Conservation (phyloP, 2,888 invertebrate genomes). For the Folsomia manolachei region DNA sequence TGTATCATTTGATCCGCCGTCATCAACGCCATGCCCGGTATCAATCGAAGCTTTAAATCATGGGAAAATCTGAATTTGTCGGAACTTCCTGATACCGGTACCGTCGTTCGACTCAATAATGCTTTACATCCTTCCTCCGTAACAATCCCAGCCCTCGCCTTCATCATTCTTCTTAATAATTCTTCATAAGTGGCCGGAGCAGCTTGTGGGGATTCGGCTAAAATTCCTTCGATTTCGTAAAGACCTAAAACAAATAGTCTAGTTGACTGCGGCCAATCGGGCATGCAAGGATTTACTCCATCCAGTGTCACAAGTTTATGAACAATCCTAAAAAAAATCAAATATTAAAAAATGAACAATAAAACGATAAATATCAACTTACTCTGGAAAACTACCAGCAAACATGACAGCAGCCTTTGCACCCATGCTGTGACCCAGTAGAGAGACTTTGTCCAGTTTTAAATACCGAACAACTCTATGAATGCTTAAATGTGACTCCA, state of each 20-base stretch:
- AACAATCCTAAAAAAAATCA: slow-evolving; percentile 19
- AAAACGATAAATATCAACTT: slow-evolving; percentile 5
- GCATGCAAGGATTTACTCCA: slow-evolving; percentile 26
- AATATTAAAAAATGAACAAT: background rate
- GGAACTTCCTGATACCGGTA: slow-evolving; percentile 14
- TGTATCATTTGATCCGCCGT: slow-evolving; percentile 22
- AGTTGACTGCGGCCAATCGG: slow-evolving; percentile 21
- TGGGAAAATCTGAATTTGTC: slow-evolving; percentile 35
- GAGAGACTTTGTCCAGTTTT: slow-evolving; percentile 31
- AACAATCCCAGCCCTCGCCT: slow-evolving; percentile 27
- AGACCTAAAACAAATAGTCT: slow-evolving; percentile 9
- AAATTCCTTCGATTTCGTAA: slow-evolving; percentile 29
- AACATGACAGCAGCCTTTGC: slow-evolving; percentile 31
- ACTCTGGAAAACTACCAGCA: slow-evolving; percentile 37
- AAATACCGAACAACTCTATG: slow-evolving; percentile 29
- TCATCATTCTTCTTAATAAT: slow-evolving; percentile 27
- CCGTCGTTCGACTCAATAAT: slow-evolving; percentile 29
- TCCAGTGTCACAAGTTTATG: slow-evolving; percentile 34
- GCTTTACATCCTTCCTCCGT: slow-evolving; percentile 35
- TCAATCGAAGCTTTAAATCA: slow-evolving; percentile 43
- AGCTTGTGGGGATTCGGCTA: slow-evolving; percentile 18
- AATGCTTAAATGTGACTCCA: slow-evolving; percentile 21
- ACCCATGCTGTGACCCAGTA: slow-evolving; percentile 41
- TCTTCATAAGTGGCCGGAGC: slow-evolving; percentile 29
- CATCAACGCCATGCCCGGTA: slow-evolving; percentile 35